These are phyloP conservation scores for Thrips palmi DNA, from an alignment of 1,140 invertebrate species.

Conservation along the genomic window DNA sequence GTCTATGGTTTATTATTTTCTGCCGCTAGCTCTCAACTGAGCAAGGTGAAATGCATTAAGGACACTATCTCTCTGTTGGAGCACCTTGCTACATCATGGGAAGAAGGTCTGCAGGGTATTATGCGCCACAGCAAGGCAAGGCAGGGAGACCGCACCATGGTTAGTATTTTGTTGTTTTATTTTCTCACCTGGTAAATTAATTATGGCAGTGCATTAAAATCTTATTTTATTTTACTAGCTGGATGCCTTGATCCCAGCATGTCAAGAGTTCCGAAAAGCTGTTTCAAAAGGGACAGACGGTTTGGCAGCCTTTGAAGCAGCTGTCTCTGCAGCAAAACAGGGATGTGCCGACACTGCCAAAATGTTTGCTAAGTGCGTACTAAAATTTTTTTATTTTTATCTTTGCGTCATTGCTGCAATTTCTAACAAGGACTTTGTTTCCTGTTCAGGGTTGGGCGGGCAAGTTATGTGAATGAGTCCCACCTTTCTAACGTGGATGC, in stretches of 20 bases:
- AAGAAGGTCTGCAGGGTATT: slow-evolving; percentile 33
- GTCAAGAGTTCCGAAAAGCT: slow-evolving; percentile 11
- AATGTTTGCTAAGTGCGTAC: too few species aligned
- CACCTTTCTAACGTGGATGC: slow-evolving; percentile 36
- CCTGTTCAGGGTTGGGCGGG: slow-evolving; percentile 37
- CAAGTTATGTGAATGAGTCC: slow-evolving; percentile 34
- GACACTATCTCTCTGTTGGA: slow-evolving; percentile 17
- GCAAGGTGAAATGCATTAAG: slow-evolving; percentile 19
- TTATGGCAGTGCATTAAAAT: not conserved
- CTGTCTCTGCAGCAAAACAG: too few species aligned
- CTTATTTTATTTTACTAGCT: slow-evolving; percentile 8
- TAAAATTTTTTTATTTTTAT: too few species aligned
- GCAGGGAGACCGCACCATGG: slow-evolving; percentile 60
- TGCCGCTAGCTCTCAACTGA: slow-evolving; percentile 29
- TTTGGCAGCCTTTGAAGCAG: too few species aligned
- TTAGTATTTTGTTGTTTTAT: slow-evolving; percentile 21
- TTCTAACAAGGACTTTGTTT: too few species aligned
- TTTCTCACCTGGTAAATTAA: slow-evolving; percentile 1
- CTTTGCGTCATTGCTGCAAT: too few species aligned
- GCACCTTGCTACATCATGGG: slow-evolving; percentile 30
- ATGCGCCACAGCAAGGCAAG: slow-evolving; percentile 53
- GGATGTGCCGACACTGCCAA: too few species aligned
- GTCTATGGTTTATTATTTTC: slow-evolving; percentile 53
- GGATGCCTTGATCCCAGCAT: slow-evolving; percentile 15
- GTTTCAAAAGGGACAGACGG: too few species aligned